Evolutionary conservation across 1,140 invertebrate genomes (phyloP).

Genomic region (Mercenaria mercenaria): DNA sequence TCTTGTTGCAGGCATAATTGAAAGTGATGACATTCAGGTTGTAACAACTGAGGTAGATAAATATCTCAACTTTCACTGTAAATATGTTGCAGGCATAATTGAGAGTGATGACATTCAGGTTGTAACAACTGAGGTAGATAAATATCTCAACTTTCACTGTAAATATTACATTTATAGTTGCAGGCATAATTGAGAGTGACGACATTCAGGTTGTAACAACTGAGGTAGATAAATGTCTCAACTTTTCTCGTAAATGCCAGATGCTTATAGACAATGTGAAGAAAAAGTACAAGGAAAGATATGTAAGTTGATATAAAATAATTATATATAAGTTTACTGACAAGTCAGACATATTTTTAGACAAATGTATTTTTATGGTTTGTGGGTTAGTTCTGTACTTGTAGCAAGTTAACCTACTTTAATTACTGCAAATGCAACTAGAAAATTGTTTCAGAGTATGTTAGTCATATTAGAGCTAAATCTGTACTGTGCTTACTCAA

Average conservation of each 20-base stretch:
- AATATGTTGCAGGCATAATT: slow-evolving; percentile 84
- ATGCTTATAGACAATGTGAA: slow-evolving; percentile 85
- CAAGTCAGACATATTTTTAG: no score
- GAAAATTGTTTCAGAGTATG: no score
- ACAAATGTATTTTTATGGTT: no score
- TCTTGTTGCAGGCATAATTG: slow-evolving; percentile 84
- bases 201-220: slow-evolving; percentile 84
- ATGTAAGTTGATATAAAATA: no score
- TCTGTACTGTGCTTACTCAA: no score
- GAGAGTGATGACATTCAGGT: slow-evolving; percentile 86
- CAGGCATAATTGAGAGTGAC: slow-evolving; percentile 86
- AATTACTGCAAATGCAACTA: no score
- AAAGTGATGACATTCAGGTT: slow-evolving; percentile 86
- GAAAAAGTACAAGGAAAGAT: slow-evolving; percentile 84
- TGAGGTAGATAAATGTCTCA: slow-evolving; percentile 85
- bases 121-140: slow-evolving; percentile 85
- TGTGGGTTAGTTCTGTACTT: no score
- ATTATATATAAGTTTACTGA: no score
- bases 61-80: slow-evolving; percentile 85
- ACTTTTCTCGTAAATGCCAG: slow-evolving; percentile 85
- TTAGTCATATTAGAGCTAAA: no score
- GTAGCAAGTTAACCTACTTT: no score
- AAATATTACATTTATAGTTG: slow-evolving; percentile 81
- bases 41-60: slow-evolving; percentile 85
- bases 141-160: slow-evolving; percentile 85